Evolutionary conservation across 2,113 vertebrate genomes (phyloP), one percentile per base, ranked within the genome.

Genomic region (Prietella phreatophila): DNA sequence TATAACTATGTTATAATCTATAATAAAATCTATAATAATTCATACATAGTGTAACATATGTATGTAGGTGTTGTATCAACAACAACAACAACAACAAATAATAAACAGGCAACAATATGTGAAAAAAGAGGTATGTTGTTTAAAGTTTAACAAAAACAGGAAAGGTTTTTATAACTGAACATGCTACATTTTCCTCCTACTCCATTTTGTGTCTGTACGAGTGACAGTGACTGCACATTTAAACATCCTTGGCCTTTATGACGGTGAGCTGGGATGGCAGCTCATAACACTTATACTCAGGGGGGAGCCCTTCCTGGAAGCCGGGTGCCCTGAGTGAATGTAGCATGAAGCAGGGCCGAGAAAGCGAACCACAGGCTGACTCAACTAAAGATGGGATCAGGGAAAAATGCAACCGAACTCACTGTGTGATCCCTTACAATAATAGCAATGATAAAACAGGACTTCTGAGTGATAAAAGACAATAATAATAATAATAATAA

Each of bases 221-320:
- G 56, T 60, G 55, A 71, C 11, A 14, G 67, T 78, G 63, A 81
- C n/a, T 83, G 53, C 60, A 76, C 50, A 75, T 87, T 73, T 79
- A 63, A 71, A 50, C 11, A 39, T 84, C 56, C 69, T 86, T 88
- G 80, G 56, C 61, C 83, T 82, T 58, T 85, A 39, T 76, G 63
- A 85, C 47, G 33, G 82, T 36, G 61, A 86, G 83, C 73, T 82
- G 25, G 36, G 27, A 15, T 90, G 86, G n/a, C 84, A 86, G 67
- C 78, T 85, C 87, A 86, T 85, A 81, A 30, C 89, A 89, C 88
- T 90, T 86, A 89, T 85, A 84, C 87, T 67, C 69, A 88, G 50
- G 84, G 36, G 83, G 73, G 85, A 87, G 82, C 30, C 65, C 50
- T 82, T 76, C 82, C 85, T 83, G 65, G 87, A 82, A 82, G 87